These are phyloP conservation scores for Tragulus kanchil DNA, from an alignment of 2,113 vertebrate genomes.

Conservation along the genomic window DNA sequence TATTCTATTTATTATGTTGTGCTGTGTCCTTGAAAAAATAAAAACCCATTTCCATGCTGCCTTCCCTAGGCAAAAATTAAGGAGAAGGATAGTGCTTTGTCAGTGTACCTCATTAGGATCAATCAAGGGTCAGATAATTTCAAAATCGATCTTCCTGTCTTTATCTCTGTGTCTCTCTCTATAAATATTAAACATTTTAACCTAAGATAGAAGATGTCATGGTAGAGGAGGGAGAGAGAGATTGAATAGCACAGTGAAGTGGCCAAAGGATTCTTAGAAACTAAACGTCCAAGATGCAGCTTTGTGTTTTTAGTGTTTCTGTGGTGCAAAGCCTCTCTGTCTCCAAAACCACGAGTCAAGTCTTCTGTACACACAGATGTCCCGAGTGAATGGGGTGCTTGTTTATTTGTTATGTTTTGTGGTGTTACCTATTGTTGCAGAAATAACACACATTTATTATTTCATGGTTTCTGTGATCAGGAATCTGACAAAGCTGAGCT, in stretches of 20 bases:
- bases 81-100: not conserved
- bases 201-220: not conserved
- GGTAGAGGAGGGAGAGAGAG: not conserved
- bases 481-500: not conserved
- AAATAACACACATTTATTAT: not conserved
- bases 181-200: not conserved
- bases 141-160: not conserved
- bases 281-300: not conserved
- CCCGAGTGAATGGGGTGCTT: not conserved
- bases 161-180: not conserved
- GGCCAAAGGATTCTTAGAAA: not conserved
- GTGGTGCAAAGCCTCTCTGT: not conserved
- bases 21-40: not conserved
- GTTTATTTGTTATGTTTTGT: not conserved
- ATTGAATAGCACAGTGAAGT: not conserved
- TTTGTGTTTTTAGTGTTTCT: conserved; percentile 19
- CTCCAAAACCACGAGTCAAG: not conserved
- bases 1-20: conserved; percentile 16
- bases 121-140: not conserved
- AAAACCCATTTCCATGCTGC: not conserved
- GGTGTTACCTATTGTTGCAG: not conserved
- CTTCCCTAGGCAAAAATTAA: not conserved
- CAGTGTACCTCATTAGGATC: not conserved
- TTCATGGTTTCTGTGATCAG: not conserved
- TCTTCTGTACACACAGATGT: not conserved